Evolutionary conservation across 2,888 invertebrate genomes (phyloP).

Genomic region (Digitonthophagus gazella): DNA sequence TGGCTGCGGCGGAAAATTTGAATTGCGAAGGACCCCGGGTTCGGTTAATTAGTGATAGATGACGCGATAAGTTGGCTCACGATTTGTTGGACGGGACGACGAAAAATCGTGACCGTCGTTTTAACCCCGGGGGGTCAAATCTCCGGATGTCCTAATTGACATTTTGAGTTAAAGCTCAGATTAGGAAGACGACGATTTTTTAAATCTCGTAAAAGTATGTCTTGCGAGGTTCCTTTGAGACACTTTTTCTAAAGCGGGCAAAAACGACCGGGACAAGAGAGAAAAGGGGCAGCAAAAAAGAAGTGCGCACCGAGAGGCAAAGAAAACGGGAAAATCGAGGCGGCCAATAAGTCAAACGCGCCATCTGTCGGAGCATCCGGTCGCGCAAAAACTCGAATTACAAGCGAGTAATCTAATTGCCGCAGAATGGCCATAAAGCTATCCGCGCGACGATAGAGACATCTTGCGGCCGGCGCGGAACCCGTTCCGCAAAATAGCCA

Average conservation of each 20-base stretch:
- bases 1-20: too few relatives aligned
- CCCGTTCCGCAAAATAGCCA: conserved; percentile 51
- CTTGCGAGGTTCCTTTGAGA: too few relatives aligned
- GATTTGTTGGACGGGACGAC: too few relatives aligned
- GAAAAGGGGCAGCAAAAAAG: conserved; percentile 10
- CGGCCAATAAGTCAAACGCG: conserved; percentile 48
- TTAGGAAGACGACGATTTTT: too few relatives aligned
- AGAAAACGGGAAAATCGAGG: conserved; percentile 30
- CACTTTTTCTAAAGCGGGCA: too few relatives aligned
- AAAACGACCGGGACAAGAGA: too few relatives aligned
- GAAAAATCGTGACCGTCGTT: too few relatives aligned
- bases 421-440: conserved; percentile 51
- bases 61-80: too few relatives aligned
- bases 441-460: conserved; percentile 52
- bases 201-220: too few relatives aligned
- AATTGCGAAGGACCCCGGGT: neutral
- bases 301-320: conserved; percentile 19
- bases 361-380: conserved; percentile 47
- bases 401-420: conserved; percentile 52
- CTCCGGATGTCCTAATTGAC: too few relatives aligned
- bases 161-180: too few relatives aligned
- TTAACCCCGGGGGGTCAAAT: too few relatives aligned
- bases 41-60: conserved; percentile 7
- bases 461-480: conserved; percentile 50
- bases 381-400: conserved; percentile 49